Evolutionary conservation across 2,888 invertebrate species (phyloP), one percentile per base, ranked within the genome.

Genomic region (Agriopis marginaria): DNA sequence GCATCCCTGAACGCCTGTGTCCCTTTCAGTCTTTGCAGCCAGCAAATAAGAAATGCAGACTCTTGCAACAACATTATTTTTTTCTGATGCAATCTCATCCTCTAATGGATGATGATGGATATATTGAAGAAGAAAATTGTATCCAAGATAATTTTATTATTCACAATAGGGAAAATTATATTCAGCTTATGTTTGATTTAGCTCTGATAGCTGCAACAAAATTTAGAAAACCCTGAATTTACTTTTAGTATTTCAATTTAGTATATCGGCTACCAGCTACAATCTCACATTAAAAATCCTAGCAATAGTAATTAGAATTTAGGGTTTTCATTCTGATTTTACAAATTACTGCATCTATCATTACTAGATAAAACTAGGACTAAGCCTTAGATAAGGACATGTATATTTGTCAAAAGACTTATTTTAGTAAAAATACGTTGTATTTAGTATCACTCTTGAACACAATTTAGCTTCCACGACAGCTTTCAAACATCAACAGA

Each of bases 1-100:
- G 94, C 90, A 92, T 94, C 94, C 94, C 94, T 93, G 91, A 90
- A 92, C 89, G 93, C 94, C 89, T 91, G 92, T 83, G 94, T 93
- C 89, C 94, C 92, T 88, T 92, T 94, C 92, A 93, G 93, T 90
- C 94, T 94, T 82, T 87, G 88, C 90, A 92, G 93, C 90, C 91
- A 92, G 94, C 93, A 94, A 93, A 92, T 93, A 92, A 93, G 92
- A 93, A 94, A 94, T 83, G 92, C 88, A 93, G 85, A 92, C 86
- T 83, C 87, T 93, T 93, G 94, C 94, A 94, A 93, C 92, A 89
- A 91, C 83, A 91, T 91, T 91, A 90, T 86, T 82, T 89, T 23
- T 88, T 87, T 89, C 50, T 82, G 84, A 84, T 86, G 76, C 76
- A 75, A 61, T 77, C 76, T 85, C 85, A 87, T 83, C 82, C 83